phyloP scores from a whole-genome alignment of 1,140 invertebrate species.

The Anastrepha ludens region DNA sequence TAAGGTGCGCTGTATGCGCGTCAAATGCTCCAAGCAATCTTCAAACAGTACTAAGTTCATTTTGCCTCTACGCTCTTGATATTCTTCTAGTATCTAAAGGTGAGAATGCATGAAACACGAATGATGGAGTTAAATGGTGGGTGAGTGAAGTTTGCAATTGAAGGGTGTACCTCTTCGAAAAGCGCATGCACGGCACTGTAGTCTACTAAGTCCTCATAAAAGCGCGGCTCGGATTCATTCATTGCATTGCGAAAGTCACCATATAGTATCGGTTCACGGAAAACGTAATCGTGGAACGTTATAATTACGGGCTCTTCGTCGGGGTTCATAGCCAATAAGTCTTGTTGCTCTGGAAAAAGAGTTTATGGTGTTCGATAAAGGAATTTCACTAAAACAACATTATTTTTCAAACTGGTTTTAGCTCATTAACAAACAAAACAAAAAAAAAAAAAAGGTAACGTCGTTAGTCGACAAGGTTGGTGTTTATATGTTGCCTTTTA shows the following conservation, averaged over 20 bases:
- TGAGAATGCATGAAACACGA: not conserved
- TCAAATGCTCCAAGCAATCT: conserved; percentile 91
- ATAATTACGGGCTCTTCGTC: conserved; percentile 25
- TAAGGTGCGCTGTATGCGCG: conserved; percentile 87
- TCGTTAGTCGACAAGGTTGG: too few species aligned
- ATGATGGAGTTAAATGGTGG: too few species aligned
- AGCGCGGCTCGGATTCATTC: conserved; percentile 83
- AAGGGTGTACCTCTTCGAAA: conserved; percentile 84
- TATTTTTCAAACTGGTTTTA: too few species aligned
- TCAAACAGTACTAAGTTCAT: conserved; percentile 91
- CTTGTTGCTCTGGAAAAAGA: conserved; percentile 1
- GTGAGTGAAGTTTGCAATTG: not conserved
- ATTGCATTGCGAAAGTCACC: conserved; percentile 91
- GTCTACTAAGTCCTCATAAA: conserved; percentile 92
- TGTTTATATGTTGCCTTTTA: too few species aligned
- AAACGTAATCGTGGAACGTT: conserved; percentile 72
- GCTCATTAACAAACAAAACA: too few species aligned
- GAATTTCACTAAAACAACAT: too few species aligned
- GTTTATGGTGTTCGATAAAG: too few species aligned
- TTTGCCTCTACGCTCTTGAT: conserved; percentile 82
- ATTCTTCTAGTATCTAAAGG: conserved; percentile 86
- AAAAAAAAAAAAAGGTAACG: too few species aligned
- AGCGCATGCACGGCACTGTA: conserved; percentile 89
- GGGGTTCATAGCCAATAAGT: conserved; percentile 24
- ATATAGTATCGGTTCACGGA: conserved; percentile 88